phyloP scores from a whole-genome alignment of 2,113 vertebrate genomes.

The Silurus meridionalis region DNA sequence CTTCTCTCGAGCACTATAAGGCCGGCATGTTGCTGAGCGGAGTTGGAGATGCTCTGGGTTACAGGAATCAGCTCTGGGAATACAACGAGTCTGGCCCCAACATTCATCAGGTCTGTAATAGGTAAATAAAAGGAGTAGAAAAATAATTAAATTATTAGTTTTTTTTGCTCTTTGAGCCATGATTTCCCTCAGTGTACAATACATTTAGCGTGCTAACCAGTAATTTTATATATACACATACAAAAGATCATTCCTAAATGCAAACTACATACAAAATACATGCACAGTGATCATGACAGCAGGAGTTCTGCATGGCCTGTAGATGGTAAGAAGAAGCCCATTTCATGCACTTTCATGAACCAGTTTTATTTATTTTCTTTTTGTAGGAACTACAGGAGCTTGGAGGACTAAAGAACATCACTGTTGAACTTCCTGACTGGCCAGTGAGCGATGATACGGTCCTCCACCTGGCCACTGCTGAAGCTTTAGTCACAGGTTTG shows the following conservation, averaged over 20 bases:
- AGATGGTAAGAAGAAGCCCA: not conserved
- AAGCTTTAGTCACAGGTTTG: conserved; percentile 80
- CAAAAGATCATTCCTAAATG: too few relatives aligned
- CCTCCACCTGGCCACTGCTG: conserved; percentile 79
- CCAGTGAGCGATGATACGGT: conserved; percentile 82
- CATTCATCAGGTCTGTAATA: conserved; percentile 70
- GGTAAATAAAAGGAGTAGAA: too few relatives aligned
- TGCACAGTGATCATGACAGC: not conserved
- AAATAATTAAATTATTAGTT: too few relatives aligned
- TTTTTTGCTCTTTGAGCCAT: too few relatives aligned
- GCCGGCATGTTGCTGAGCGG: conserved; percentile 81
- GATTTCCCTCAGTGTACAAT: too few relatives aligned
- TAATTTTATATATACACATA: too few relatives aligned
- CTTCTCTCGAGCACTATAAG: conserved; percentile 68
- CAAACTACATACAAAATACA: too few relatives aligned
- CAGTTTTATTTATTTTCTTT: not conserved
- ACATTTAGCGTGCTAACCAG: too few relatives aligned
- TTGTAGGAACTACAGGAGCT: conserved; percentile 74
- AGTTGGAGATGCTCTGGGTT: conserved; percentile 79
- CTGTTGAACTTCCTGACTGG: conserved; percentile 76
- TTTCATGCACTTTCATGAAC: not conserved
- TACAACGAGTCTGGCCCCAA: conserved; percentile 76
- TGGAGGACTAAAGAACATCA: conserved; percentile 73
- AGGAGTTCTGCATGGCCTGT: not conserved
- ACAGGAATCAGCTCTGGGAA: conserved; percentile 78